Conservation (phyloP, 2,113 vertebrate genomes). For the Naja naja region DNA sequence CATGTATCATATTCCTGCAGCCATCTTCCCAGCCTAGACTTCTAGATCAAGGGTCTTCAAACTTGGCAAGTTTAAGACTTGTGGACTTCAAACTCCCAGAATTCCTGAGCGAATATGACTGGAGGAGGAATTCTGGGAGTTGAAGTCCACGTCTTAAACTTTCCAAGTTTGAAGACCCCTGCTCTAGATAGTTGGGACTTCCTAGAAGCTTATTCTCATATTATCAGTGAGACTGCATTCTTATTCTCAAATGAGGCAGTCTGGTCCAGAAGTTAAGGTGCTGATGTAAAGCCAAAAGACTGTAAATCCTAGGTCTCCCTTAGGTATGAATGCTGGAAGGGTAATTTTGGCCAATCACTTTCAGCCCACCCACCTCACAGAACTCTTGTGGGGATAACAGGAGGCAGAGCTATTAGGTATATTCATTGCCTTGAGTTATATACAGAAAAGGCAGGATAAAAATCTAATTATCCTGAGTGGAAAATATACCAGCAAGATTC, state of each 20-base stretch:
- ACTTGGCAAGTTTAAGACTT: no score
- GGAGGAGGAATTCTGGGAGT: no score
- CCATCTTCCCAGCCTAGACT: not conserved
- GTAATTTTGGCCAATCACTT: not conserved
- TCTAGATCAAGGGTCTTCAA: not conserved
- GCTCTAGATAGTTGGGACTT: no score
- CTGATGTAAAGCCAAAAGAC: not conserved
- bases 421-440: not conserved
- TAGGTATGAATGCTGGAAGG: not conserved
- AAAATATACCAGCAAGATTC: not conserved
- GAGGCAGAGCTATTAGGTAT: not conserved
- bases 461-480: not conserved
- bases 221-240: not conserved
- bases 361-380: not conserved
- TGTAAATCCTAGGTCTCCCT: not conserved
- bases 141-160: no score
- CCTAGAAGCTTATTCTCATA: not conserved
- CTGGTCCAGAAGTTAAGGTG: not conserved
- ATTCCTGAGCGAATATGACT: no score
- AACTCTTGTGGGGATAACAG: not conserved
- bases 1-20: not conserved
- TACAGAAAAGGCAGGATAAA: not conserved
- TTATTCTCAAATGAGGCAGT: not conserved
- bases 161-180: no score
- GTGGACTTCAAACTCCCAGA: no score